These are phyloP conservation scores for Rhorus exstirpatorius DNA, from an alignment of 2,888 invertebrate species.

Conservation along the genomic window DNA sequence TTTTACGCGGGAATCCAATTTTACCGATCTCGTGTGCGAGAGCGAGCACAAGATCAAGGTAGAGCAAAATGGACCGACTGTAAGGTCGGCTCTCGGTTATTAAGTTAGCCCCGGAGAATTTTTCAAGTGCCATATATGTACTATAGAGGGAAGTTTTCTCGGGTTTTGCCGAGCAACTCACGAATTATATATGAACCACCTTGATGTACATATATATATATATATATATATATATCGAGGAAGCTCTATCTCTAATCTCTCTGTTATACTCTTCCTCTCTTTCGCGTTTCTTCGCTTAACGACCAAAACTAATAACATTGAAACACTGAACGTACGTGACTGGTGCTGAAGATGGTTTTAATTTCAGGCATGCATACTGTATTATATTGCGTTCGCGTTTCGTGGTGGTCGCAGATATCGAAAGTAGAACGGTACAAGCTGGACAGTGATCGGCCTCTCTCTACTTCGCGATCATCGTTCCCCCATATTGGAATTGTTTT, in stretches of 20 bases:
- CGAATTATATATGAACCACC: conserved; percentile 80
- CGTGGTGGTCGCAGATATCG: conserved; percentile 7
- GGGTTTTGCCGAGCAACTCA: conserved; percentile 72
- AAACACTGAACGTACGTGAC: conserved; percentile 81
- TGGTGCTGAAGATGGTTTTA: conserved; percentile 77
- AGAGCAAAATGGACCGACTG: conserved; percentile 21
- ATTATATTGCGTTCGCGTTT: conserved; percentile 26
- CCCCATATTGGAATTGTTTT: conserved; percentile 20
- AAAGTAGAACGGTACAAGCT: conserved; percentile 17
- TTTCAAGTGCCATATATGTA: conserved; percentile 71
- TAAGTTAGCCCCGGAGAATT: conserved; percentile 81
- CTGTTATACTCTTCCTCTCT: conserved; percentile 6
- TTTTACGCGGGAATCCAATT: conserved; percentile 10
- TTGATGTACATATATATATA: conserved; percentile 59
- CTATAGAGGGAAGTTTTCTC: conserved; percentile 32
- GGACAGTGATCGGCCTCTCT: conserved; percentile 22
- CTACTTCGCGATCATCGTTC: conserved; percentile 23
- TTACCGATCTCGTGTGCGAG: conserved; percentile 10
- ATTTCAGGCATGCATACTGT: conserved; percentile 31
- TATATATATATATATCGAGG: conserved; percentile 34
- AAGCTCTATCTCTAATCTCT: conserved; percentile 7
- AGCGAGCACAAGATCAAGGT: neutral
- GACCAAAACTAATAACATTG: conserved; percentile 83
- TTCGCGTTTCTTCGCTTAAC: conserved; percentile 66
- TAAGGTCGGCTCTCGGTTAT: conserved; percentile 78